A percentile compares a stretch with the other conserved stretches of the same genome.
phyloP scores from a whole-genome alignment of 2,797 vertebrate species.

The Esox lucius region DNA sequence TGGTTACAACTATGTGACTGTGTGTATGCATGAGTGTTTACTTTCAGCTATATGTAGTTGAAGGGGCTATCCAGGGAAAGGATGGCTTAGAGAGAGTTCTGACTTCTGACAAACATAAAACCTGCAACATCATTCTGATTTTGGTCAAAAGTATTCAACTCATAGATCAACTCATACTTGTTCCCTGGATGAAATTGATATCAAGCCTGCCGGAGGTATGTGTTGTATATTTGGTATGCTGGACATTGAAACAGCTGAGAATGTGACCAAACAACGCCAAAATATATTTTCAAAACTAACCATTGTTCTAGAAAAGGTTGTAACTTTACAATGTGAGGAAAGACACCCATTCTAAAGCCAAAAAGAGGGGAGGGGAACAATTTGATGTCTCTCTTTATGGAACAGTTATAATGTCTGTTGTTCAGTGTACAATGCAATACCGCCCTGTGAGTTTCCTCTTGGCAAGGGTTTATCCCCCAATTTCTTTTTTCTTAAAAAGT shows the following conservation, averaged over 20 bases:
- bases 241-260: neutral
- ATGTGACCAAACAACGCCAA: neutral
- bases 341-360: neutral
- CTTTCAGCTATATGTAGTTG: neutral
- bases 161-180: neutral
- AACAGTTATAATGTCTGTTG: neutral
- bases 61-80: neutral
- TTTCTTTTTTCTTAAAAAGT: too few relatives aligned
- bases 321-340: neutral
- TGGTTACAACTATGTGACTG: neutral
- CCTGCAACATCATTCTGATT: neutral
- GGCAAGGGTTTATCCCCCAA: neutral
- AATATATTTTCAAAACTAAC: neutral
- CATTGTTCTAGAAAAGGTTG: neutral
- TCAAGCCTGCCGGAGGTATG: neutral
- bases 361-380: neutral
- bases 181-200: neutral
- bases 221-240: neutral
- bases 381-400: neutral
- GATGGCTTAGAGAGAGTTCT: neutral
- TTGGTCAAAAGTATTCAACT: neutral
- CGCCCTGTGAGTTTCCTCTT: neutral
- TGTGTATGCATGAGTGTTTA: neutral
- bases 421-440: neutral
- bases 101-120: neutral